Conservation (phyloP, 2,113 vertebrate species). For the Chitala chitala region DNA sequence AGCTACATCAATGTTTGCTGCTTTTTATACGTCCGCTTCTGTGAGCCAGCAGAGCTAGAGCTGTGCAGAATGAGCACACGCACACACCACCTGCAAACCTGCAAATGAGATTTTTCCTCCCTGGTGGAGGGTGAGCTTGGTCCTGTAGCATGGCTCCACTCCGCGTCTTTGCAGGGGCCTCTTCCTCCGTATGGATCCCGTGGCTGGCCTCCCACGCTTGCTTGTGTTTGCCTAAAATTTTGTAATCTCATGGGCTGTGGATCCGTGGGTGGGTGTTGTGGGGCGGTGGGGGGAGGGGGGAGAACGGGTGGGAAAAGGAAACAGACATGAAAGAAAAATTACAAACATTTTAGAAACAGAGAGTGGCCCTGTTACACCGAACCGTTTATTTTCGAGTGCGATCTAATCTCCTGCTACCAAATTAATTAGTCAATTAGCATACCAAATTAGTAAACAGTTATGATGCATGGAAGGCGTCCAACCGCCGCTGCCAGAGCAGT, state of each 20-base stretch:
- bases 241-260: not conserved
- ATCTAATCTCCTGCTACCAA: conserved; percentile 31
- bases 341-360: conserved; percentile 2
- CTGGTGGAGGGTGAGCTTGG: not conserved
- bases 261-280: not conserved
- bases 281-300: not conserved
- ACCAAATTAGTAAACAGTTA: conserved; percentile 29
- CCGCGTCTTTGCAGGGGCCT: not conserved
- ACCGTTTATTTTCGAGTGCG: conserved; percentile 13
- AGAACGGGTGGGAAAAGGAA: not conserved
- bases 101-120: not conserved
- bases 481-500: conserved; percentile 1
- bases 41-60: not conserved
- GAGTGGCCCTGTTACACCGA: not conserved
- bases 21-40: not conserved
- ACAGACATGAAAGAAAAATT: not conserved
- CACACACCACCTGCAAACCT: not conserved
- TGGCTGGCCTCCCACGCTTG: not conserved
- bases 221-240: not conserved
- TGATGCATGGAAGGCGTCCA: conserved; percentile 30
- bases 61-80: not conserved
- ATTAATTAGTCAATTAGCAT: conserved; percentile 33
- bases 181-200: not conserved
- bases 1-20: too few species aligned
- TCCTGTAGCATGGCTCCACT: not conserved